Base-by-base conservation (phyloP, 1,140 invertebrate genomes). In the Drosophila arawakana region DNA sequence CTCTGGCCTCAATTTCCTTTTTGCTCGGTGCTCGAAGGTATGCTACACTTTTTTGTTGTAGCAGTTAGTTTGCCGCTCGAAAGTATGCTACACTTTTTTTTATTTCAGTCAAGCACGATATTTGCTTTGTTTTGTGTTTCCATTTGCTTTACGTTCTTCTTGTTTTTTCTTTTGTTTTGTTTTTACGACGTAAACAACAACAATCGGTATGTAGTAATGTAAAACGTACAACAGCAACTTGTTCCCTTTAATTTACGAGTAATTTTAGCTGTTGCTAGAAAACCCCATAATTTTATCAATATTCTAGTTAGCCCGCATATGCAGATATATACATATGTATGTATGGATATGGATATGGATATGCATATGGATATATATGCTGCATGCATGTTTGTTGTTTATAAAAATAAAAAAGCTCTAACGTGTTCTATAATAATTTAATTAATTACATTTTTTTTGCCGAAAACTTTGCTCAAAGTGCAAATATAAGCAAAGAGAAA, bases 151-250 rank as follows among this genome's bases (percentile, higher is more conserved):
- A 30, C 25, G 6, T 30, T 30, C 25, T 30, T 2, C 25, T 76
- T 37, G 37, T 9, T 15, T 54, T 65, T 63, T n/a, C 30, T 30
- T 61, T 73, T 61, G 41, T 25, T 49, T 60, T 60, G 49, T 25
- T 49, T 60, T 60, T 39, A 15, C 30, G 59, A 3, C 47, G 25
- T n/a, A 30, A 72, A 50, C 58, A 61, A 43, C 37, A 73, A 37
- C 49, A 50, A 66, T 30, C 4, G 25, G 25, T 5, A 30, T 30
- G 25, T 30, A 30, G 25, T 5, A 30, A 30, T 30, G 25, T 46
- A 59, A 44, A 35, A 65, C 11, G 10, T 34, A 50, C 43, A 58
- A 25, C 46, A 43, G 72, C 80, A 76, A 84, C 80, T 84, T 84
- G 81, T 73, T 84, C 65, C 50, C 3, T 18, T 46, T 35, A 61